A percentile compares a stretch with the other conserved stretches of the same genome.
Conservation (phyloP, 1,140 invertebrate species). For the Anadara kagoshimensis region DNA sequence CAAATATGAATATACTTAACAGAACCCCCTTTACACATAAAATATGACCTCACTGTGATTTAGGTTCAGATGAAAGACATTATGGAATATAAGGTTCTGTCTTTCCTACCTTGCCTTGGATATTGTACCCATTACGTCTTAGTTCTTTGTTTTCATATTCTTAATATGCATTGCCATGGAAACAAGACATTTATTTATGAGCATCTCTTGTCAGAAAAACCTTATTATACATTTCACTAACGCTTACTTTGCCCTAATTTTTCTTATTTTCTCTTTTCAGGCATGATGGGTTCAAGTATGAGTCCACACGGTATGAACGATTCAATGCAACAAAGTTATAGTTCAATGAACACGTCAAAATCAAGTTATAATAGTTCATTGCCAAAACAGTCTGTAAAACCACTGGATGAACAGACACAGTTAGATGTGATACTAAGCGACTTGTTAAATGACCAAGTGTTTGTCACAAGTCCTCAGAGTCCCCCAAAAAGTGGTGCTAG, state of each 20-base stretch:
- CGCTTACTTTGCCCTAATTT: neutral
- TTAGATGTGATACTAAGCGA: slow-evolving; percentile 71
- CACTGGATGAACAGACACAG: slow-evolving; percentile 67
- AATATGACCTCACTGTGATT: too few species aligned
- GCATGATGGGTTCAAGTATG: slow-evolving; percentile 16
- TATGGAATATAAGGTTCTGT: too few species aligned
- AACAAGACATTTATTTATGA: too few species aligned
- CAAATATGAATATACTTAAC: too few species aligned
- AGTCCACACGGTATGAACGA: slow-evolving; percentile 13
- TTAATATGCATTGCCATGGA: too few species aligned
- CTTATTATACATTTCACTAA: too few species aligned
- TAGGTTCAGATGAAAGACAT: too few species aligned
- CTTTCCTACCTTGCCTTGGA: too few species aligned
- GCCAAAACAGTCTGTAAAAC: slow-evolving; percentile 45
- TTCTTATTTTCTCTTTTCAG: neutral
- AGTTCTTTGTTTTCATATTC: too few species aligned
- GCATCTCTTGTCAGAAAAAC: too few species aligned
- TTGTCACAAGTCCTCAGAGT: slow-evolving; percentile 43
- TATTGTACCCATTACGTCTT: too few species aligned
- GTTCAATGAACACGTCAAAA: slow-evolving; percentile 13
- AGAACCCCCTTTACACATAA: too few species aligned
- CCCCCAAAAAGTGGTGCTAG: slow-evolving; percentile 45
- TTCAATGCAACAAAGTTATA: slow-evolving; percentile 11
- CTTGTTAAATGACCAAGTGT: slow-evolving; percentile 67
- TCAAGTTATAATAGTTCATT: slow-evolving; percentile 35